phyloP scores from a whole-genome alignment of 2,113 vertebrate genomes.

The Phrynosoma platyrhinos region DNA sequence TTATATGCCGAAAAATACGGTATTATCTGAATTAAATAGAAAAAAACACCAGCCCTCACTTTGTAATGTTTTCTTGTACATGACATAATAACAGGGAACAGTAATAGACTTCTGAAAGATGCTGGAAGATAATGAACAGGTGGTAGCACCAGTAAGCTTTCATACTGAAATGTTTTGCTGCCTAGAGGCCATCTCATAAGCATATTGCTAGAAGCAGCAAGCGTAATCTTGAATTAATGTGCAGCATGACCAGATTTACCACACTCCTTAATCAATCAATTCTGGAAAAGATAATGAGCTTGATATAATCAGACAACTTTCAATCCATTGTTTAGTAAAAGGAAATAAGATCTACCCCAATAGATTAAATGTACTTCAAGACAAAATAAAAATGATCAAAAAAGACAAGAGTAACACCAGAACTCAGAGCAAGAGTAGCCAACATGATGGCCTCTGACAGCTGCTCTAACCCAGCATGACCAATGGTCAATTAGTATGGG shows the following conservation, averaged over 20 bases:
- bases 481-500: neutral
- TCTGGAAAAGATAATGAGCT: neutral
- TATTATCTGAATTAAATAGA: neutral
- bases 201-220: neutral
- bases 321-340: neutral
- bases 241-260: neutral
- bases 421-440: neutral
- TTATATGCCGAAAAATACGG: no score
- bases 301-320: neutral
- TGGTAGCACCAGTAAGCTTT: neutral
- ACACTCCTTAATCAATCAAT: neutral
- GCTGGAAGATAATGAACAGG: neutral
- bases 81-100: neutral
- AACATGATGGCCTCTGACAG: neutral
- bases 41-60: neutral
- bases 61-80: neutral
- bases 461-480: neutral
- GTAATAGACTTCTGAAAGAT: accelerated
- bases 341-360: neutral
- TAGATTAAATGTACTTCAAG: neutral
- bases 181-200: neutral
- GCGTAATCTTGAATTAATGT: neutral
- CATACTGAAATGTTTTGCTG: neutral
- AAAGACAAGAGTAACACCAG: neutral
- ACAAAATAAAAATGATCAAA: neutral